Base-by-base conservation (phyloP, 2,888 invertebrate genomes). In the Peribatodes rhomboidaria region DNA sequence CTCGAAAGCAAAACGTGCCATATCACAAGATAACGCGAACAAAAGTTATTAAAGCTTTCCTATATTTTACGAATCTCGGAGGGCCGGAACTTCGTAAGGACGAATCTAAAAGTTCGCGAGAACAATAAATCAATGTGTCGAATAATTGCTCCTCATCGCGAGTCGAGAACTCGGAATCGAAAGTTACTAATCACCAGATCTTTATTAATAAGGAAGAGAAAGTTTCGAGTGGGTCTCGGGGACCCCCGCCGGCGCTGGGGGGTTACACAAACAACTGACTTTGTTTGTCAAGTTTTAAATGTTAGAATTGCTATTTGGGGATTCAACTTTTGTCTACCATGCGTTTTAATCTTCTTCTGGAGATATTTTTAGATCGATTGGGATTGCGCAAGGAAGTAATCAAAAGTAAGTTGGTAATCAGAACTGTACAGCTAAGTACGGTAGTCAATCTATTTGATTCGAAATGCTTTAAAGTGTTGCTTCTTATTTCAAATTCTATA, bases 81-180 rank as follows among this genome's bases (percentile, higher is more conserved):
- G 77, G 76, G 82, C 82, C 77, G 69, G 77, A 88, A 89, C 80
- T 90, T 86, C 68, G 50, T 54, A 60, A 67, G 59, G 74, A 71
- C 70, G 70, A 68, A 59, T 68, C 70, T 60, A 39, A 64, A 66
- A 67, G 66, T 71, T 71, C 20, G 39, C 42, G 73, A 77, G 82
- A 84, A 89, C 88, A 90, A 92, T 92, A 91, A 92, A 92, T 92
- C 92, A 92, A 92, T 90, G 89, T 89, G 90, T 90, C 89, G 86
- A 90, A 89, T 90, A 90, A 91, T 92, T 88, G 87, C 89, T 88
- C 85, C 84, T 67, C 67, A 67, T 63, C 58, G 68, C 73, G 78
- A 81, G 80, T 82, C 79, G 50, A 60, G 76, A 83, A 86, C 80
- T 86, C 78, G 75, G 81, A 89, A 89, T 90, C 89, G 65, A 85